Evolutionary conservation across 2,888 invertebrate species (phyloP).

Genomic region (Drosophila histrio): DNA sequence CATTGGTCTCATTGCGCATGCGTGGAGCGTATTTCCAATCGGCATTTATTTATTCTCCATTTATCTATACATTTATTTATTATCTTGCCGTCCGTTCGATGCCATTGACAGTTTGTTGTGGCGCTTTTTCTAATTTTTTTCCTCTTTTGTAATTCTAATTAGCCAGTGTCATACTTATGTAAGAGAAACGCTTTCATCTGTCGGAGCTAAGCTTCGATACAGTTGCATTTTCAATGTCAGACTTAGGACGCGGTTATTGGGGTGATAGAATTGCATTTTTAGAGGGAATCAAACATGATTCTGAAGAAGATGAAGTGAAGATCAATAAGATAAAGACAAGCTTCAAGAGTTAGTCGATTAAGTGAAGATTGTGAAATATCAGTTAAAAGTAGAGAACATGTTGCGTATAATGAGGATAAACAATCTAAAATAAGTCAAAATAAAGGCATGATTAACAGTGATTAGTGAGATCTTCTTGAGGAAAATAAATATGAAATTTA

Average conservation of each 20-base stretch:
- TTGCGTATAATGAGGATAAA: no score
- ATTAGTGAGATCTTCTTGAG: no score
- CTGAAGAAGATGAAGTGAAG: not conserved
- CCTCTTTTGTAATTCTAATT: slow-evolving; percentile 77
- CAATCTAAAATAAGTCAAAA: no score
- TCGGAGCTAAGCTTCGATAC: slow-evolving; percentile 10
- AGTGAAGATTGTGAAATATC: no score
- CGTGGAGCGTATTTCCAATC: slow-evolving; percentile 69
- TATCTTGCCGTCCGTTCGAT: slow-evolving; percentile 59
- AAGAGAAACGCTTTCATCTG: slow-evolving; percentile 26
- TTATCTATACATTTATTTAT: slow-evolving; percentile 78
- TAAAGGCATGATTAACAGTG: no score
- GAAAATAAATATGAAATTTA: no score
- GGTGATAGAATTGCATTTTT: not conserved
- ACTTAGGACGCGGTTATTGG: not conserved
- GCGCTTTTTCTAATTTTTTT: slow-evolving; percentile 61
- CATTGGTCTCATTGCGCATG: slow-evolving; percentile 59
- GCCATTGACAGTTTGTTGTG: slow-evolving; percentile 62
- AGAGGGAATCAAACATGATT: not conserved
- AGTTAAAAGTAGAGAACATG: no score
- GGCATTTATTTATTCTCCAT: slow-evolving; percentile 77
- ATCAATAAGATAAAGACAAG: not conserved
- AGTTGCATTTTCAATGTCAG: slow-evolving; percentile 66
- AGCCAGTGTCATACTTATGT: slow-evolving; percentile 68
- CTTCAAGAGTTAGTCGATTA: not conserved